These are phyloP conservation scores for Aradophagus sp. DNA, from an alignment of 1,140 invertebrate species.

Conservation along the genomic window DNA sequence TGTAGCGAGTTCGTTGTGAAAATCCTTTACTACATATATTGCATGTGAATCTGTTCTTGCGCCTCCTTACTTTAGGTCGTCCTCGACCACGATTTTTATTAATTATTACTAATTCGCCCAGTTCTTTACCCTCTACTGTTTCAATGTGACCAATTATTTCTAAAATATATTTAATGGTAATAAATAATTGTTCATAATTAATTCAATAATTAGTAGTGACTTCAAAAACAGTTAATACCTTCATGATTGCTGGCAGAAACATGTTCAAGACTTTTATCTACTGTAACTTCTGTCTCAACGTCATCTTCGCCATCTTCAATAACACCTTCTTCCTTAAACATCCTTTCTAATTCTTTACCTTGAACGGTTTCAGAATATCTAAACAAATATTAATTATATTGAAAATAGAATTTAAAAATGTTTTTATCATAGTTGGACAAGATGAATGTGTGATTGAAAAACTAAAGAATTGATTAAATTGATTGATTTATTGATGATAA, in stretches of 20 bases:
- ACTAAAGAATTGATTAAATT: no score
- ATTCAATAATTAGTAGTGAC: no score
- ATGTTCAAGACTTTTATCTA: slow-evolving; percentile 44
- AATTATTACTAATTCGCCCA: slow-evolving; percentile 79
- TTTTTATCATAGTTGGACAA: no score
- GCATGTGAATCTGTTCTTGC: slow-evolving; percentile 75
- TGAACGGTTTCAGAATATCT: slow-evolving; percentile 81
- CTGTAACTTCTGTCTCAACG: slow-evolving; percentile 54
- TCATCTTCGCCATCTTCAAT: slow-evolving; percentile 78
- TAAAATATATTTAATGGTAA: no score
- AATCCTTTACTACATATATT: slow-evolving; percentile 76
- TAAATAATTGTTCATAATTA: no score
- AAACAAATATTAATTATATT: background rate
- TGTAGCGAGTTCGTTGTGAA: slow-evolving; percentile 74
- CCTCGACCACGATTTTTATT: slow-evolving; percentile 77
- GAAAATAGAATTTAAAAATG: no score
- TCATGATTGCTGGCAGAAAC: slow-evolving; percentile 65
- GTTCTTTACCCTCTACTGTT: slow-evolving; percentile 76
- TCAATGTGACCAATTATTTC: slow-evolving; percentile 82
- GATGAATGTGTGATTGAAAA: no score
- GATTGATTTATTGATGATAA: no score
- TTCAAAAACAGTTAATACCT: no score
- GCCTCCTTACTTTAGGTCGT: slow-evolving; percentile 74
- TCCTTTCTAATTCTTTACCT: slow-evolving; percentile 83
- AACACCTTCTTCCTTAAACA: slow-evolving; percentile 83